Base-by-base conservation (phyloP, 1,140 invertebrate genomes). In the Lasaia peninsularis region DNA sequence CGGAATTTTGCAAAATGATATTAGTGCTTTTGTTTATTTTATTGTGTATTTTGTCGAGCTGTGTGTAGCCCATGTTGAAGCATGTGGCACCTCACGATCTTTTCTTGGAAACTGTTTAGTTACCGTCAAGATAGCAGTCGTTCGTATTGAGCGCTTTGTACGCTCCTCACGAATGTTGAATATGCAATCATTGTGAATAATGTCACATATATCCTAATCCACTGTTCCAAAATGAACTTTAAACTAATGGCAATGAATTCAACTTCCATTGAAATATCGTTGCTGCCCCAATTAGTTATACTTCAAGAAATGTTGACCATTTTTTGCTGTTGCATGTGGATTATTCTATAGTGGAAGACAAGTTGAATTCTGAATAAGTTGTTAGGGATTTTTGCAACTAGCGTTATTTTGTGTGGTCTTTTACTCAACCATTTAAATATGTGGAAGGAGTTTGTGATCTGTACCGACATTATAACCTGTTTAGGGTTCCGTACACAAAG, bases 41-140 rank as follows among this genome's bases (percentile, higher is more conserved):
- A 10, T 12, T 28, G n/a, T 3, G 10, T 16, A 20, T 20, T 9
- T 9, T 11, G n/a, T 8, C 33, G 14, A 16, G 14, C 52, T n/a
- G 20, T 53, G 33, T 35, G 52, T 53, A 18, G 7, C 33, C 33
- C 12, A n/a, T 14, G 21, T 44, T 54, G 33, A 54, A 54, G 52
- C 37, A 54, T 54, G 52, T 54, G 52, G 52, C 52, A 54, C 52
- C 52, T 54, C 52, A 35, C 37, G 37, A 54, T 54, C 52, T 24
- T 31, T 51, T 51, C 49, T 51, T 32, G 21, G 33, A 21, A 35
- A 54, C 52, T 53, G 52, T 54, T 54, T 54, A 54, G 52, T 54
- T 54, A 55, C 53, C 53, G 24, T 55, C 35, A 44, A 55, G 53
- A 55, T 55, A 55, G 53, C 53, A 55, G 28, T 55, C 53, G 35